Conservation (phyloP, 2,888 invertebrate genomes). For the Mallateleia sp. region DNA sequence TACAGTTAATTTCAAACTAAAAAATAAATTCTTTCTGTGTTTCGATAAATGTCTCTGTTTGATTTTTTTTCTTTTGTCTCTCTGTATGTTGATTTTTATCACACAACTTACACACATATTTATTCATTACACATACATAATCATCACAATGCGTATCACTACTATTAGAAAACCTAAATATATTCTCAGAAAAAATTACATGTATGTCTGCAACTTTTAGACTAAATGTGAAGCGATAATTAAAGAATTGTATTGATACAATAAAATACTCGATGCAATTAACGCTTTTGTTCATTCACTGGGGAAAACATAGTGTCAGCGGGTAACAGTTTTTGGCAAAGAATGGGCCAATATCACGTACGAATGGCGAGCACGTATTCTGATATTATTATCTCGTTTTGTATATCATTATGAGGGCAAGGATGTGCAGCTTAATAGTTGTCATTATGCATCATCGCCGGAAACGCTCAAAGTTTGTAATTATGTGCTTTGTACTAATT, state of each 20-base stretch:
- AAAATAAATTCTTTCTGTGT: too few relatives aligned
- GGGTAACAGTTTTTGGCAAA: background rate
- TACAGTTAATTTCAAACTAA: too few relatives aligned
- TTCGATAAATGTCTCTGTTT: too few relatives aligned
- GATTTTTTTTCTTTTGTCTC: too few relatives aligned
- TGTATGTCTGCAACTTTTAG: constrained; percentile 66
- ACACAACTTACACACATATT: too few relatives aligned
- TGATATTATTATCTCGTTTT: constrained; percentile 54
- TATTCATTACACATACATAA: too few relatives aligned
- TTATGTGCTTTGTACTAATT: constrained; percentile 50
- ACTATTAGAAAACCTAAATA: too few relatives aligned
- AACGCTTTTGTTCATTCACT: constrained; percentile 9
- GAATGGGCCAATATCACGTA: background rate
- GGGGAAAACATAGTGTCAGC: too few relatives aligned
- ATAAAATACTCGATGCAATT: constrained; percentile 54
- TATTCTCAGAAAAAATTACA: too few relatives aligned
- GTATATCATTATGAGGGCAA: constrained; percentile 55
- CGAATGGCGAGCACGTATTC: constrained; percentile 24
- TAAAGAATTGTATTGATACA: constrained; percentile 56
- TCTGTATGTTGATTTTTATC: too few relatives aligned
- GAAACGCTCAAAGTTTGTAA: constrained; percentile 53
- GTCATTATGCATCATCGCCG: constrained; percentile 58
- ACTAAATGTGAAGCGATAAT: constrained; percentile 58
- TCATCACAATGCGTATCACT: too few relatives aligned
- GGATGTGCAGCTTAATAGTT: constrained; percentile 54